Evolutionary conservation across 2,888 invertebrate species (phyloP).

Genomic region (Lepidochrysops patricia): DNA sequence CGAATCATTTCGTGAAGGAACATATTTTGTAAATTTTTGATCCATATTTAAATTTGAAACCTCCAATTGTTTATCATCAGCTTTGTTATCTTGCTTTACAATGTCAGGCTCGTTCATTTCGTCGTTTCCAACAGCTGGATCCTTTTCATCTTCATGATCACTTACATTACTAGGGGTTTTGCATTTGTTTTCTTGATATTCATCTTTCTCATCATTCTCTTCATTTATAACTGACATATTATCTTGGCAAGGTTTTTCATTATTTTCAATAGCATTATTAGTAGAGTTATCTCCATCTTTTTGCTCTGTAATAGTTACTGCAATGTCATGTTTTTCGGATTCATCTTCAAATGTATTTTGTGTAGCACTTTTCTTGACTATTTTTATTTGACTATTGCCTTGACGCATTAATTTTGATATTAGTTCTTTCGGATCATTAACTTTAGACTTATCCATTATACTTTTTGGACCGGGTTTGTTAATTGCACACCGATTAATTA

Average conservation of each 20-base stretch:
- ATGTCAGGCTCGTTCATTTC: background rate
- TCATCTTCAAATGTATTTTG: slow-evolving; percentile 19
- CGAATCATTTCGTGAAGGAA: background rate
- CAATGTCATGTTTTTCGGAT: background rate
- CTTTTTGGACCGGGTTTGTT: slow-evolving; percentile 19
- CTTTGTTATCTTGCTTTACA: slow-evolving; percentile 13
- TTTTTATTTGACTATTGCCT: slow-evolving; percentile 59
- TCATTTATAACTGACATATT: background rate
- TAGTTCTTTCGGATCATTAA: slow-evolving; percentile 40
- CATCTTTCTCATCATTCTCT: background rate
- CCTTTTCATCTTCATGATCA: background rate
- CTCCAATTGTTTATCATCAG: slow-evolving; percentile 4
- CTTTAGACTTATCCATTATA: slow-evolving; percentile 15
- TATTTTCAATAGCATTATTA: slow-evolving; percentile 5
- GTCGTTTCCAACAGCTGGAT: background rate
- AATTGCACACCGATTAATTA: slow-evolving; percentile 1
- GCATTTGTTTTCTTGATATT: background rate
- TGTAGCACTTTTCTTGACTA: slow-evolving; percentile 42
- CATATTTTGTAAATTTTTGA: background rate
- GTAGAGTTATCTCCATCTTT: slow-evolving; percentile 15
- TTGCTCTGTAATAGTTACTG: slow-evolving; percentile 16
- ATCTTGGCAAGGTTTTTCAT: background rate
- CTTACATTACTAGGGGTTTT: background rate
- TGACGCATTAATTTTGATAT: slow-evolving; percentile 55
- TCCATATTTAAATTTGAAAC: background rate